Base-by-base conservation (phyloP, 2,888 invertebrate genomes). In the Pantelozetes paolii region DNA sequence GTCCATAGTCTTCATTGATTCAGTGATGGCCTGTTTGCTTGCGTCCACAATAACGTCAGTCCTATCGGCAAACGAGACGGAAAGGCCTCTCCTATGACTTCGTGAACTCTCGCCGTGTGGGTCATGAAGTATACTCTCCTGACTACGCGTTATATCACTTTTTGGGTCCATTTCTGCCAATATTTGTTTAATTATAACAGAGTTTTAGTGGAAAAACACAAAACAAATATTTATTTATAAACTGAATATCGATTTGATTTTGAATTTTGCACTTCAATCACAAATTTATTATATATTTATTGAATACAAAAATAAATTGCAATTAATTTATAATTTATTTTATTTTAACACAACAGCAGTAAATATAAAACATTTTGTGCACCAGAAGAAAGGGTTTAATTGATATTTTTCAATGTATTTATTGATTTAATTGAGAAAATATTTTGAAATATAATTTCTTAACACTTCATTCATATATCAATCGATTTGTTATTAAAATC, bases 21-120 rank as follows among this genome's bases (percentile, higher is more conserved):
- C 54, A 20, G 54, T 54, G 20, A 54, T 54, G 3, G 54, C 54
- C n/a, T 54, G 54, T 54, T 54, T n/a, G n/a, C n/a, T 54, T 2
- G 54, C 23, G 23, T 54, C 54, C n/a, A 54, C 23, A 2, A 54
- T 54, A 3, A 54, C 54, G 23, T 54, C 54, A 1, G 54, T 54
- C 23, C 26, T 9, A 2, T 54, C 54, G n/a, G 54, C 54, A 54
- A 54, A 54, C n/a, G 54, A 54, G 20, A 54, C 54, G 23, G 54
- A 54, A 2, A 54, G 54, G 11, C 54, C 54, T 13, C 54, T 20
- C 13, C n/a, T 54, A 20, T 54, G 54, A n/a, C 54, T 54, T 9
- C 54, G 54, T 3, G n/a, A 1, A 23, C 54, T 54, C 54, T 54
- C 54, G 5, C 18, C 23, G 15, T 45, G 13, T 13, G 45, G 45